A percentile compares a stretch with the other conserved stretches of the same genome.
Conservation (phyloP, 1,140 invertebrate genomes). For the Stenopsyche tienmushanensis region DNA sequence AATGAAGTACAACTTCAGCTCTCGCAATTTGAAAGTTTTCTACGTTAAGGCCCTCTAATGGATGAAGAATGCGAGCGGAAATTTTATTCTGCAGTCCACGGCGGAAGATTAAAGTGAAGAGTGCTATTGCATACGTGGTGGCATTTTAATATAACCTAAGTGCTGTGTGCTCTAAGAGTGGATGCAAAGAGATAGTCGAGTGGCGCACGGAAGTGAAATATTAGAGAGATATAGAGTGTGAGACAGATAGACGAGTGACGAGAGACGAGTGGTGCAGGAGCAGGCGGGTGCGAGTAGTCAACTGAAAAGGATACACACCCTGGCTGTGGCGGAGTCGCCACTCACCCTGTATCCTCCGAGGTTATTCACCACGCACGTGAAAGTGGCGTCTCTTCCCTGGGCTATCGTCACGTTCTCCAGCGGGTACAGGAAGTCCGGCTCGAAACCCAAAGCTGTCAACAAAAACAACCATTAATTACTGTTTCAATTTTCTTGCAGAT, state of each 20-base stretch:
- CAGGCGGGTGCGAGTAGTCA: slow-evolving; percentile 51
- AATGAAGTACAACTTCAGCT: no score
- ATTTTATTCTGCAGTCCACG: slow-evolving; percentile 3
- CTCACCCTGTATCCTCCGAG: slow-evolving; percentile 91
- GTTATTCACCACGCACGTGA: slow-evolving; percentile 88
- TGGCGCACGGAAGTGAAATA: slow-evolving; percentile 28
- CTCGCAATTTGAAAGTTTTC: no score
- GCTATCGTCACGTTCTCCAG: slow-evolving; percentile 85
- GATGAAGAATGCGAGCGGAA: no score
- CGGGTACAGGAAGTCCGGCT: slow-evolving; percentile 82
- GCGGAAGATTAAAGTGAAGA: slow-evolving; percentile 13
- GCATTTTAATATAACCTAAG: slow-evolving; percentile 35
- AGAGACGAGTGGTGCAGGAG: slow-evolving; percentile 38
- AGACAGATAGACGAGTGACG: slow-evolving; percentile 30
- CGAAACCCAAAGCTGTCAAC: slow-evolving; percentile 60
- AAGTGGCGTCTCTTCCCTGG: slow-evolving; percentile 82
- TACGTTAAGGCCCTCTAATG: no score
- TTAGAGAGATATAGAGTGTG: slow-evolving; percentile 13
- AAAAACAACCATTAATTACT: no score
- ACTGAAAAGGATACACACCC: slow-evolving; percentile 68
- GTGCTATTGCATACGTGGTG: slow-evolving; percentile 26
- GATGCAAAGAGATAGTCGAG: slow-evolving; percentile 37
- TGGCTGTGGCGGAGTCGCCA: slow-evolving; percentile 78
- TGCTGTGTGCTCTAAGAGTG: slow-evolving; percentile 38
- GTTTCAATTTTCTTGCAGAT: no score